Evolutionary conservation across 2,113 vertebrate genomes (phyloP).

Genomic region (Cavia aperea): DNA sequence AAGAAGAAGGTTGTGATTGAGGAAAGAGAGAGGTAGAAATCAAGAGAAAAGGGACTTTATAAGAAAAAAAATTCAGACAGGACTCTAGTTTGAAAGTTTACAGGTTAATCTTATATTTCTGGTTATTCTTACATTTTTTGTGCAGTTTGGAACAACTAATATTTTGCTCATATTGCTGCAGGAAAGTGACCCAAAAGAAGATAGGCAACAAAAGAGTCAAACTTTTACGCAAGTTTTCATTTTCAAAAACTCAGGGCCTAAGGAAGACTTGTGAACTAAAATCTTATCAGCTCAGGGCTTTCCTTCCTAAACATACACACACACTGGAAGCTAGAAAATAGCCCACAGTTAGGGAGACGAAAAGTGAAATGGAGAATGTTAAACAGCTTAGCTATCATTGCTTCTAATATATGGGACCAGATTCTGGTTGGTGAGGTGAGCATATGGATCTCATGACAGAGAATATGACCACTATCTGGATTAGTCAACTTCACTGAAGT

Average conservation of each 20-base stretch:
- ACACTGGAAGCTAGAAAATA: neutral
- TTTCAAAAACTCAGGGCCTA: neutral
- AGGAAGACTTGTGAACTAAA: slow-evolving; percentile 21
- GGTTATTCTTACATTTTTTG: neutral
- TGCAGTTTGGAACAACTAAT: neutral
- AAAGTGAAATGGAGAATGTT: neutral
- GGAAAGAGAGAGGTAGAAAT: neutral
- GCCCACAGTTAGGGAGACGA: neutral
- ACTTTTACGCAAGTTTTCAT: neutral
- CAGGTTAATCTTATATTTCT: neutral
- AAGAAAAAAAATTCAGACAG: neutral
- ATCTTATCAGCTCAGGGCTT: neutral
- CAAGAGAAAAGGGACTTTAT: neutral
- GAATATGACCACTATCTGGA: neutral
- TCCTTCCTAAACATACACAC: too few species aligned
- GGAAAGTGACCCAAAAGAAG: neutral
- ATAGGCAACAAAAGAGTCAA: neutral
- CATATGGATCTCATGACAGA: neutral
- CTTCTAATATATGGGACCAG: neutral
- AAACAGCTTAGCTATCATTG: neutral
- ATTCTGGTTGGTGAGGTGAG: neutral
- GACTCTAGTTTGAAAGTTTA: slow-evolving; percentile 3
- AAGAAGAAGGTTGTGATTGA: neutral
- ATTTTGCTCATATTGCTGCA: neutral
- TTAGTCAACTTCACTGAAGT: neutral